Conservation (phyloP, 2,113 vertebrate species). For the Syrrhaptes paradoxus region DNA sequence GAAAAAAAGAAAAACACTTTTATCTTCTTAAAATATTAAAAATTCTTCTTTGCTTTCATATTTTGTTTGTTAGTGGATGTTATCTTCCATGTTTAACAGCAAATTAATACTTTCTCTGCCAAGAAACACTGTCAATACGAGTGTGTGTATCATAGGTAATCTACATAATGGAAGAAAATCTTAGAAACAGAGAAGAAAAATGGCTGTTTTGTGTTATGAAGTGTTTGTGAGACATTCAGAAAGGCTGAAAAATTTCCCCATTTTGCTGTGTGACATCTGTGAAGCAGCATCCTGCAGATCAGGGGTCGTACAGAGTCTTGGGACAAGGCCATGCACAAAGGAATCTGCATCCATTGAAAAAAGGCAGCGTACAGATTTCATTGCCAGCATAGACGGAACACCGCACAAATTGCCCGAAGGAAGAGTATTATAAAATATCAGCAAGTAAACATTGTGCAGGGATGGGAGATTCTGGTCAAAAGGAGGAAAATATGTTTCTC, state of each 20-base stretch:
- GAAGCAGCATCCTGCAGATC: background rate
- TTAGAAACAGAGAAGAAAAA: background rate
- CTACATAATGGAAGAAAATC: slow-evolving; percentile 22
- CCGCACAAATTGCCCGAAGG: background rate
- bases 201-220: background rate
- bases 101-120: background rate
- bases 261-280: background rate
- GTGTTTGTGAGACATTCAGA: background rate
- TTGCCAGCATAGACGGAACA: background rate
- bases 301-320: background rate
- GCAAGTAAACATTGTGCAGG: fast-evolving
- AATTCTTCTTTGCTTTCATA: background rate
- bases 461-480: background rate
- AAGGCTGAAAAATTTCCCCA: fast-evolving
- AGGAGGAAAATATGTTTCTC: background rate
- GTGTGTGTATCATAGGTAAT: background rate
- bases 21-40: background rate
- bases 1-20: background rate
- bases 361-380: background rate
- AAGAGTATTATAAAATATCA: too few relatives aligned
- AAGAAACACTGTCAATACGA: background rate
- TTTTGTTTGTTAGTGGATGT: background rate
- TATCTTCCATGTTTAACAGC: background rate
- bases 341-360: background rate
- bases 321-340: fast-evolving